A percentile compares a stretch with the other conserved stretches of the same genome.
These are phyloP conservation scores for Hyposmocoma kahamanoa DNA, from an alignment of 1,140 invertebrate genomes.

Conservation along the genomic window DNA sequence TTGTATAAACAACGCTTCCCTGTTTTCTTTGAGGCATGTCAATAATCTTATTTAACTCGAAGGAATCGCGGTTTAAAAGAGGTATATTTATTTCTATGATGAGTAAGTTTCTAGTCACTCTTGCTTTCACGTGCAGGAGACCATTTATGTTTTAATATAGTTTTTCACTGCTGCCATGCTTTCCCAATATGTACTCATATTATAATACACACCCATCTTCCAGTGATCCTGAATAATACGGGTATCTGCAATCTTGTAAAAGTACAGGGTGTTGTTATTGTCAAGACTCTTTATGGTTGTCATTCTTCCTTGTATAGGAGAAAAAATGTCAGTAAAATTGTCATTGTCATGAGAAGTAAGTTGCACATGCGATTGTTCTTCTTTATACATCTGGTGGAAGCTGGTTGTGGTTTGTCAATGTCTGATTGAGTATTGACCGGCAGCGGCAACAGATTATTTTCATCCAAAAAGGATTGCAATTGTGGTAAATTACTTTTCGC, in stretches of 20 bases:
- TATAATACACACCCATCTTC: not conserved
- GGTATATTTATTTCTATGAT: not conserved
- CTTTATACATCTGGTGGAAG: too few species aligned
- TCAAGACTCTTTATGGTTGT: not conserved
- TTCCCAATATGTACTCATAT: conserved; percentile 1
- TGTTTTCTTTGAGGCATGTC: not conserved
- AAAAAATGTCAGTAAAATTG: not conserved
- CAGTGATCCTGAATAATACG: not conserved
- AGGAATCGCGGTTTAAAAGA: not conserved
- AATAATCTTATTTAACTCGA: not conserved
- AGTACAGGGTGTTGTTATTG: not conserved
- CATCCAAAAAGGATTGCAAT: too few species aligned
- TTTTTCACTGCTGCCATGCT: not conserved
- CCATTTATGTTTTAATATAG: not conserved
- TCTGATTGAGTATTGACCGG: too few species aligned
- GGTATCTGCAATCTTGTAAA: not conserved
- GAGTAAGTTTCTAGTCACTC: not conserved
- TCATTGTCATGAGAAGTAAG: not conserved
- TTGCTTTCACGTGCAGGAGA: not conserved
- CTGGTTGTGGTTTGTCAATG: too few species aligned
- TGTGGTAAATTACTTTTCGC: too few species aligned
- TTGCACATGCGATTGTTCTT: too few species aligned
- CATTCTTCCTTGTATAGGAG: not conserved
- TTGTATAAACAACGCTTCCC: not conserved
- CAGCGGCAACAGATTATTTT: too few species aligned